Percentiles rank a stretch among this genome's conserved stretches.
Conservation (phyloP, 2,888 invertebrate species). For the Bugulina stolonifera region DNA sequence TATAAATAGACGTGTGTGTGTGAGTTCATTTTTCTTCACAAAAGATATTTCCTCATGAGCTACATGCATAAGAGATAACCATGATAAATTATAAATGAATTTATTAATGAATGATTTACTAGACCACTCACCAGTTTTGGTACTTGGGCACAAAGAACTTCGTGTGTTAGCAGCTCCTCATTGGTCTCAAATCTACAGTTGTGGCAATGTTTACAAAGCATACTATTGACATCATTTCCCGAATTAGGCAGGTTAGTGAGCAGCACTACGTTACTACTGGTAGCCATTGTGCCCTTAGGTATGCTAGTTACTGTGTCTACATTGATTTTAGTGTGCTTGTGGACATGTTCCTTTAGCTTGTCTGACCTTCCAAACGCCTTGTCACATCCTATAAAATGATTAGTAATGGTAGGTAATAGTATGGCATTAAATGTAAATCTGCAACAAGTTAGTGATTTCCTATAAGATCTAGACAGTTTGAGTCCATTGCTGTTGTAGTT, state of each 20-base stretch:
- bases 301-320: constrained; percentile 14
- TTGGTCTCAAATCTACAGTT: constrained; percentile 4
- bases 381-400: constrained; percentile 56
- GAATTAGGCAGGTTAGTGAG: not conserved
- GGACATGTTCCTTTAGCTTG: constrained; percentile 61
- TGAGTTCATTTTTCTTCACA: no score
- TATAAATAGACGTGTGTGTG: no score
- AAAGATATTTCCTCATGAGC: no score
- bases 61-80: no score
- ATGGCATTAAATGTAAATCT: not conserved
- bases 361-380: constrained; percentile 63
- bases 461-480: no score
- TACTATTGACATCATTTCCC: not conserved
- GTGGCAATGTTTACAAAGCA: constrained; percentile 8
- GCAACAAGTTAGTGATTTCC: not conserved
- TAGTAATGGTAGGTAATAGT: not conserved
- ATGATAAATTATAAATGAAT: no score
- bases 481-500: no score
- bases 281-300: not conserved
- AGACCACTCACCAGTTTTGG: constrained; percentile 15
- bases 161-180: not conserved
- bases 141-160: constrained; percentile 9
- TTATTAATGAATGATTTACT: no score
- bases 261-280: not conserved
- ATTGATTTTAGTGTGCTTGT: constrained; percentile 34